Evolutionary conservation across 2,888 invertebrate species (phyloP), one percentile per base, ranked within the genome.

Genomic region (Caenorhabditis afra): DNA sequence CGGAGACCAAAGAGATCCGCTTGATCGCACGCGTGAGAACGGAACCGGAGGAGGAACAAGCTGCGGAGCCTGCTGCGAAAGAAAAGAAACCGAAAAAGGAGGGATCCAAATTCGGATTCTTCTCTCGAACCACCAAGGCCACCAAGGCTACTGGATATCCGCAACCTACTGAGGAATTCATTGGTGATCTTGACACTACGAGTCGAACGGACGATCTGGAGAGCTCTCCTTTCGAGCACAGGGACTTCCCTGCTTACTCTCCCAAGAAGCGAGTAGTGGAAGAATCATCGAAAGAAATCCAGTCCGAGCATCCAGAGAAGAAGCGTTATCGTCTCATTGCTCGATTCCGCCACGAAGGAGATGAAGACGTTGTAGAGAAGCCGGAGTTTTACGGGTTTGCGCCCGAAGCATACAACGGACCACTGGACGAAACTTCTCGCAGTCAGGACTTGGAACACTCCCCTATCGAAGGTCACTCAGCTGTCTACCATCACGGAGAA

Each of bases 401-500:
- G 10, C 44, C 73, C 1, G 50, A 52, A 14, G 22, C 29, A 1
- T 79, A 79, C 68, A 58, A 70, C 14, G 80, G 80, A 45, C 71
- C 71, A 12, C 58, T 81, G 8, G 83, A 81, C 11, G 29, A 71
- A 11, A 68, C 68, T 2, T 29, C 37, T n/a, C 44, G 61, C 14
- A 18, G 50, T 1, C 7, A 45, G n/a, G 83, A 83, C 20, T 39
- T 78, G 2, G 71, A 61, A 1, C 53, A 64, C 0, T 12, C 47
- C 11, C 74, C 79, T n/a, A 37, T 81, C 20, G 39, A 35, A 4
- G 58, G 75, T 10, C 50, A 59, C 50, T 58, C 81, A 10, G 20
- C 47, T 7, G 65, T 70, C 20, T 81, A 81, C 35, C 83, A 81
- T 52, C 58, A 68, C n/a, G 83, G 81, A 53, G 62, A 74, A 20